These are phyloP conservation scores for Blennius ocellaris DNA, from an alignment of 2,113 vertebrate genomes.

Conservation along the genomic window DNA sequence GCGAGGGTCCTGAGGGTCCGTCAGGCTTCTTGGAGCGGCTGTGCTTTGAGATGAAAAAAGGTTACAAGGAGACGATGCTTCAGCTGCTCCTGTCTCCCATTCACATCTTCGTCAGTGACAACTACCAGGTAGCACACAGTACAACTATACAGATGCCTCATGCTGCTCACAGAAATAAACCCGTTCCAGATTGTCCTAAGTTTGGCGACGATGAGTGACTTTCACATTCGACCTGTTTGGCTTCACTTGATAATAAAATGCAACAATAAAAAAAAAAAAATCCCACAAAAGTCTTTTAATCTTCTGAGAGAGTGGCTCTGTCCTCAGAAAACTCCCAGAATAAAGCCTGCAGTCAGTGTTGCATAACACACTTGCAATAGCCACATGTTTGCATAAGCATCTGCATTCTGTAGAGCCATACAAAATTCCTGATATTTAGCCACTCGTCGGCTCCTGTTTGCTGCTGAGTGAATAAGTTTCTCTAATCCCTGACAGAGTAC, in stretches of 20 bases:
- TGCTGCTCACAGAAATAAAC: neutral
- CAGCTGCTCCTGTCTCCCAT: slow-evolving; percentile 95
- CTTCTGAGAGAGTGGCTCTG: slow-evolving; percentile 10
- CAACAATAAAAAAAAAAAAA: neutral
- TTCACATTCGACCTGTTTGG: neutral
- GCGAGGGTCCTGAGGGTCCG: slow-evolving; percentile 93
- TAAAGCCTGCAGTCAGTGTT: slow-evolving; percentile 20
- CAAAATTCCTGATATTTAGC: slow-evolving; percentile 28
- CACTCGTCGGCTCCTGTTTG: slow-evolving; percentile 22
- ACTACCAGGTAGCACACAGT: slow-evolving; percentile 89
- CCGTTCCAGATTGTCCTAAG: too few relatives aligned
- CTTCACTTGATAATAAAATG: neutral
- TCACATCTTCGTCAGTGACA: slow-evolving; percentile 94
- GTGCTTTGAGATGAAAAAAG: slow-evolving; percentile 99
- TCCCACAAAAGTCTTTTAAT: slow-evolving; percentile 1
- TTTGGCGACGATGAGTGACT: too few relatives aligned
- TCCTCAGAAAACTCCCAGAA: slow-evolving; percentile 8
- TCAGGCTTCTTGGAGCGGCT: slow-evolving; percentile 93
- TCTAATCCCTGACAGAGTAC: slow-evolving; percentile 31
- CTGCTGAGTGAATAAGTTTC: slow-evolving; percentile 36
- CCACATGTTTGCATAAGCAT: slow-evolving; percentile 38
- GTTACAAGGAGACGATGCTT: slow-evolving; percentile 95
- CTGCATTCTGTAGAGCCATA: slow-evolving; percentile 30
- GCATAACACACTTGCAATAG: slow-evolving; percentile 8
- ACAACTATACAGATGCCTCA: too few relatives aligned